A percentile compares a stretch with the other conserved stretches of the same genome.
phyloP scores from a whole-genome alignment of 2,113 vertebrate genomes.

The Desmodus rotundus region DNA sequence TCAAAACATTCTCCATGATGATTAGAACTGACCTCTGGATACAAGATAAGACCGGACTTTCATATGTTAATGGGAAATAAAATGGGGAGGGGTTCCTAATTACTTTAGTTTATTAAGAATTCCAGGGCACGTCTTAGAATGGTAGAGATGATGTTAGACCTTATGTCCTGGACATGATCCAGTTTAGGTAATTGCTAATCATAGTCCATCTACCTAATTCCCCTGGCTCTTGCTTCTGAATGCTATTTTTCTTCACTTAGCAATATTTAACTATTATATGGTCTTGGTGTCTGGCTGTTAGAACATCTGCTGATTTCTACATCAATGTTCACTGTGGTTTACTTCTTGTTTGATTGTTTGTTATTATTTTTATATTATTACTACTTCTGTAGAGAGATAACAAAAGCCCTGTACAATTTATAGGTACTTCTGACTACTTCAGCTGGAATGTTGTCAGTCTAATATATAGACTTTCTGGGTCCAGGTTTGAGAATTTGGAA shows the following conservation, averaged over 20 bases:
- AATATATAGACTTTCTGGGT: not conserved
- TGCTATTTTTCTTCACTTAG: slow-evolving; percentile 60
- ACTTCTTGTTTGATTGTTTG: not conserved
- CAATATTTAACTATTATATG: slow-evolving; percentile 61
- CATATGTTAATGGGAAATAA: slow-evolving; percentile 46
- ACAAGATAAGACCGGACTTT: slow-evolving; percentile 6
- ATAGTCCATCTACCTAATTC: slow-evolving; percentile 70
- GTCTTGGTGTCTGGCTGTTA: not conserved
- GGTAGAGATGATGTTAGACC: slow-evolving; percentile 65
- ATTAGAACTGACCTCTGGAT: slow-evolving; percentile 27
- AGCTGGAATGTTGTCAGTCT: not conserved
- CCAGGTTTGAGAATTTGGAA: not conserved
- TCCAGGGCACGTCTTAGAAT: slow-evolving; percentile 51
- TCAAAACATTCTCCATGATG: not conserved
- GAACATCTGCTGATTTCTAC: slow-evolving; percentile 38
- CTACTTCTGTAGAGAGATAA: not conserved
- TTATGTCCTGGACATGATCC: slow-evolving; percentile 69
- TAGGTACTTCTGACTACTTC: not conserved
- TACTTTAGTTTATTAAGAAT: slow-evolving; percentile 66
- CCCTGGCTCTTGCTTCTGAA: slow-evolving; percentile 41
- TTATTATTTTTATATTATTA: not conserved
- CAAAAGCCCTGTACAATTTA: not conserved
- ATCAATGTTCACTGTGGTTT: not conserved
- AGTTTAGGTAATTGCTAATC: slow-evolving; percentile 72
- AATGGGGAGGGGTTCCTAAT: slow-evolving; percentile 14